Evolutionary conservation across 2,888 invertebrate genomes (phyloP).

Genomic region (Notodonta dromedarius): DNA sequence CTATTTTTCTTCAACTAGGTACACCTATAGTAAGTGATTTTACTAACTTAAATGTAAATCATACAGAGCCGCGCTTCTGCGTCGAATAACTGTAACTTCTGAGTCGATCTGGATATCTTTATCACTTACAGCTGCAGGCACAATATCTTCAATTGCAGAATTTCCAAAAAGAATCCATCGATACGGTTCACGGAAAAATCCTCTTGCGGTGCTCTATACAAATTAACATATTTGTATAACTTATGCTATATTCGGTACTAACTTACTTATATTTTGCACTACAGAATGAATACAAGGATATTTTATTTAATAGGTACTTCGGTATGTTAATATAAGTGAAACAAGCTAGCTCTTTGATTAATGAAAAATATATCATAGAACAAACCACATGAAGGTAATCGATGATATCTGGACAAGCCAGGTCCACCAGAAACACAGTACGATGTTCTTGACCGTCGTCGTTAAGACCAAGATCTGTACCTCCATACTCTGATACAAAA

Average conservation of each 20-base stretch:
- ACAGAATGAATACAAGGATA: no score
- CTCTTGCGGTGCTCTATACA: slow-evolving; percentile 49
- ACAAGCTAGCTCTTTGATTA: no score
- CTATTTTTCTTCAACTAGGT: no score
- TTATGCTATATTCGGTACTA: background rate
- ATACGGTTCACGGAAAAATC: slow-evolving; percentile 61
- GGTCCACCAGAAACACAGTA: slow-evolving; percentile 60
- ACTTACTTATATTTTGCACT: no score
- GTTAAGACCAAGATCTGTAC: slow-evolving; percentile 8
- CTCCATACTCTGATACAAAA: background rate
- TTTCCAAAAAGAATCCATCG: slow-evolving; percentile 65
- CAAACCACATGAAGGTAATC: slow-evolving; percentile 52
- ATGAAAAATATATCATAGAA: no score
- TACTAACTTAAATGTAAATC: slow-evolving; percentile 58
- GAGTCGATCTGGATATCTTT: slow-evolving; percentile 60
- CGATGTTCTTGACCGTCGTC: slow-evolving; percentile 52
- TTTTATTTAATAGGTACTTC: no score
- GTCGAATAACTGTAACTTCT: slow-evolving; percentile 54
- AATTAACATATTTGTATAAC: slow-evolving; percentile 1
- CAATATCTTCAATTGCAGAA: slow-evolving; percentile 22
- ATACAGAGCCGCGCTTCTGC: slow-evolving; percentile 34
- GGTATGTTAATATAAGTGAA: no score
- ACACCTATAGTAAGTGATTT: no score
- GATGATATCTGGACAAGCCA: slow-evolving; percentile 55
- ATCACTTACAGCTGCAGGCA: slow-evolving; percentile 44